Conservation (phyloP, 2,888 invertebrate genomes). For the Gymnocheta viridis region DNA sequence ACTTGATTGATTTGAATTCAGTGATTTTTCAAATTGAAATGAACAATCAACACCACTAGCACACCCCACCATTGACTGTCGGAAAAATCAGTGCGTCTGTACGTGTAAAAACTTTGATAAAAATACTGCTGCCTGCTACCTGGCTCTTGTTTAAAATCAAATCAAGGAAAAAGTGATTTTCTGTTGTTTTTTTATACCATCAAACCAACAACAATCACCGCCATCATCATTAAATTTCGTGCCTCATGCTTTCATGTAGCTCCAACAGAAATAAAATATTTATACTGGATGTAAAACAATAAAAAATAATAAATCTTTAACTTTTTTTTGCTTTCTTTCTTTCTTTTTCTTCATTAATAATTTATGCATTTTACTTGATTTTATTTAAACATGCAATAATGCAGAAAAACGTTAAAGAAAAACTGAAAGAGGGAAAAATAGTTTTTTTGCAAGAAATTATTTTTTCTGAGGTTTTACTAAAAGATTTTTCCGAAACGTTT, state of each 20-base stretch:
- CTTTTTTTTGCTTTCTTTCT: conserved; percentile 15
- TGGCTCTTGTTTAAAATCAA: conserved; percentile 37
- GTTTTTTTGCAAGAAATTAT: conserved; percentile 9
- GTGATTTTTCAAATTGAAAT: conserved; percentile 39
- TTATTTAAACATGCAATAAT: conserved; percentile 57
- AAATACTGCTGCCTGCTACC: conserved; percentile 2
- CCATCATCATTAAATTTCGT: conserved; percentile 29
- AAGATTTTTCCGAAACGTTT: neutral
- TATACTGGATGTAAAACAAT: conserved; percentile 20
- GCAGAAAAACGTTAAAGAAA: conserved; percentile 24
- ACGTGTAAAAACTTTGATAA: neutral
- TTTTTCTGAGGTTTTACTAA: neutral
- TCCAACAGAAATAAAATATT: conserved; percentile 34
- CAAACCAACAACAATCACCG: conserved; percentile 11
- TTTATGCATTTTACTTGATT: conserved; percentile 64
- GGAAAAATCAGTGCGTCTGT: neutral
- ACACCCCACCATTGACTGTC: neutral
- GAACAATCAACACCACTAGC: neutral
- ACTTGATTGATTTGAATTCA: conserved; percentile 63
- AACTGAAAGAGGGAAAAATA: neutral
- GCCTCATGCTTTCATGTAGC: conserved; percentile 40
- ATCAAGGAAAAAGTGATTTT: conserved; percentile 53
- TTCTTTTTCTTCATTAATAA: conserved; percentile 52
- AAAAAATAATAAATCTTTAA: conserved; percentile 34
- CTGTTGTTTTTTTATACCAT: conserved; percentile 13